Conservation (phyloP, 2,113 vertebrate genomes). For the Ictidomys tridecemlineatus region DNA sequence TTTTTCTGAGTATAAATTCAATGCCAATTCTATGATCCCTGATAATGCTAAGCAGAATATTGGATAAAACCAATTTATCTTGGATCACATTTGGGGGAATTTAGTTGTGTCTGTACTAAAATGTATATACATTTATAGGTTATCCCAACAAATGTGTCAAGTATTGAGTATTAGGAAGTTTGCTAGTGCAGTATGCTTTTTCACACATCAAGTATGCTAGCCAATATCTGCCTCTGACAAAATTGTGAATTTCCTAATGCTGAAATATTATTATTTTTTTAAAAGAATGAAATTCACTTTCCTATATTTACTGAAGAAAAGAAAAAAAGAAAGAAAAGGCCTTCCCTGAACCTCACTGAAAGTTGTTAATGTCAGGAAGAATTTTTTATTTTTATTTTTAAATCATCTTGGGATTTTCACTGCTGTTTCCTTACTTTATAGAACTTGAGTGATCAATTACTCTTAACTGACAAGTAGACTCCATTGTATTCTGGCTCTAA, state of each 20-base stretch:
- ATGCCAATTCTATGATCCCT: slow-evolving; percentile 3
- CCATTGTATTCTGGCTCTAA: background rate
- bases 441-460: background rate
- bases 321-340: background rate
- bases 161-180: background rate
- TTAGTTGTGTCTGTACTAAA: background rate
- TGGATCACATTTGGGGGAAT: slow-evolving; percentile 17
- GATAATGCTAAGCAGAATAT: background rate
- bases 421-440: background rate
- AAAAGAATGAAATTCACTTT: background rate
- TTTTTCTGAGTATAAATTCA: slow-evolving; percentile 11
- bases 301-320: background rate
- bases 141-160: background rate
- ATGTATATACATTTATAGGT: background rate
- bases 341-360: background rate
- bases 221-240: background rate
- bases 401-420: background rate
- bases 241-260: slow-evolving; percentile 7
- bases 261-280: background rate
- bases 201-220: background rate
- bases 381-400: background rate
- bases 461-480: background rate
- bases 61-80: background rate
- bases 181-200: background rate
- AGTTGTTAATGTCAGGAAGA: background rate